These are phyloP conservation scores for Drosophila quinaria DNA, from an alignment of 2,888 invertebrate species.

Conservation along the genomic window DNA sequence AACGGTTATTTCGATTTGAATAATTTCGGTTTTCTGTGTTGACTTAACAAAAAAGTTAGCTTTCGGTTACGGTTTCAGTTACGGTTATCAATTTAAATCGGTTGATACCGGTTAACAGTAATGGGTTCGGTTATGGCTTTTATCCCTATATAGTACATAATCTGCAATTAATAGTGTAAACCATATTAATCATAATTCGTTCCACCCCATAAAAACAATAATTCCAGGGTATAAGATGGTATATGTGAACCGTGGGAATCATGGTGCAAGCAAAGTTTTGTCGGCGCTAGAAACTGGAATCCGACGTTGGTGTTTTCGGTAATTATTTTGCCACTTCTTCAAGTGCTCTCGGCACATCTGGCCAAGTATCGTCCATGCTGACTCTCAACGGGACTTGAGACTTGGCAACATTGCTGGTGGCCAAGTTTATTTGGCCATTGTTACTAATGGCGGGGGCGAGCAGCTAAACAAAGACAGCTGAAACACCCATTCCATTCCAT, in stretches of 20 bases:
- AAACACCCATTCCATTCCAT: too few species aligned
- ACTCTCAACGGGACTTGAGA: neutral
- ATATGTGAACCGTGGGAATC: constrained; percentile 24
- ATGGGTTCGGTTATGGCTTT: too few species aligned
- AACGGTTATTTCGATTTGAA: too few species aligned
- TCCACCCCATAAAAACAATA: neutral
- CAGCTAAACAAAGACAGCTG: constrained; percentile 41
- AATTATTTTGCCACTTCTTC: constrained; percentile 74
- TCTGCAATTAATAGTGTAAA: too few species aligned
- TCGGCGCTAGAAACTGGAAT: constrained; percentile 8
- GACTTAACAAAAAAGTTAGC: too few species aligned
- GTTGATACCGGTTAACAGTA: too few species aligned
- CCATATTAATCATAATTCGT: neutral
- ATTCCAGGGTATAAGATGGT: constrained; percentile 27
- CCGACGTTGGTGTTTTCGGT: constrained; percentile 56
- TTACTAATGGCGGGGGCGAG: constrained; percentile 36
- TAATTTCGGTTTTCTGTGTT: too few species aligned
- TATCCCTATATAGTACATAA: too few species aligned
- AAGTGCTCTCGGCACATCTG: constrained; percentile 59
- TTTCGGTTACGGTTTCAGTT: too few species aligned
- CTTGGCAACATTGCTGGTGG: constrained; percentile 23
- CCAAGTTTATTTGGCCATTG: constrained; percentile 58
- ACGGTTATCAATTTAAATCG: too few species aligned
- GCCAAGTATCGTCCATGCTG: constrained; percentile 22
- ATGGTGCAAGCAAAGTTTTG: constrained; percentile 31